Evolutionary conservation across 2,888 invertebrate species (phyloP), one percentile per base, ranked within the genome.

Genomic region (Chrysina gloriosa): DNA sequence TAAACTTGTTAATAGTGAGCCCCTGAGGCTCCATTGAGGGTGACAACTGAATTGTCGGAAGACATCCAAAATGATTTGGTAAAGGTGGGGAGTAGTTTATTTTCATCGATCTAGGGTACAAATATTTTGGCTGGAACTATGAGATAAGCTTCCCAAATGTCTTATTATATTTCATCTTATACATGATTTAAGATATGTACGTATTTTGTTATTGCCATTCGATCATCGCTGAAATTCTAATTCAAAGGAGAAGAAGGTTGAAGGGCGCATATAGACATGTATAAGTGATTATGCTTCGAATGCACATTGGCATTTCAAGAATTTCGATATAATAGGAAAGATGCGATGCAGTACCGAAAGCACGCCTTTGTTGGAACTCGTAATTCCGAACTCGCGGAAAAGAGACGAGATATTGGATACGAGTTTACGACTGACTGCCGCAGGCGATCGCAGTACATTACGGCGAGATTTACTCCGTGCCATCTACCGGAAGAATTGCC

Each of bases 341-440:
- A 45, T 45, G 45, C 45, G 21, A 21, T 45, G 45, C n/a, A 45
- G 45, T 45, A 45, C 21, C 21, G 45, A 45, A 45, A 21, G 45
- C 21, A 1, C 19, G 19, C 45, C 36, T 45, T 45, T 45, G 45
- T 45, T 45, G 45, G 21, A 45, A 45, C 45, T 45, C 45, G 45
- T 45, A 45, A 45, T 45, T 45, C 45, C 19, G 45, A n/a, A 45
- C 45, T 21, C 19, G 45, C 45, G 45, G 19, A 45, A 45, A 45
- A 52, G 48, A 50, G n/a, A 50, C 31, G 52, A 16, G 31, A 52
- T 52, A 52, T 52, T 52, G 52, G 52, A 52, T 52, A 52, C 31
- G 52, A 52, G 52, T 52, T 52, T 52, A 52, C 45, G 45, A 23
- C 45, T 52, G 52, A 31, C 52, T 52, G 52, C 52, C 31, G 19